Evolutionary conservation across 2,797 vertebrate species (phyloP).

Genomic region (Eleutherodactylus coqui): DNA sequence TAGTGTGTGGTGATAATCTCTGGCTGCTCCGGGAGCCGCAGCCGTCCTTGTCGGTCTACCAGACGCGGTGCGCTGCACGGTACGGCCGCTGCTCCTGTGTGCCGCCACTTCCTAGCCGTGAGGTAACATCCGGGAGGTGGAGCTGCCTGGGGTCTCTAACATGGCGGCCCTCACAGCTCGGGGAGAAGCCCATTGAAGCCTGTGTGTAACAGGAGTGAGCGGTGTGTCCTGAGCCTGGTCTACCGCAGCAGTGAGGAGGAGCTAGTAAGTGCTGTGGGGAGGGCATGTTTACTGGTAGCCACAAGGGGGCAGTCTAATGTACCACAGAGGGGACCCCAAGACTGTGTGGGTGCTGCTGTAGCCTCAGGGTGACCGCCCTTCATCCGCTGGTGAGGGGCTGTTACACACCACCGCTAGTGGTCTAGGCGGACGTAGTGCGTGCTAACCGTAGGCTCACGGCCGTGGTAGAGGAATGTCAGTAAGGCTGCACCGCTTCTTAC

Average conservation of each 20-base stretch:
- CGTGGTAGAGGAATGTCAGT: too few species aligned
- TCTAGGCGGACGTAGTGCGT: too few species aligned
- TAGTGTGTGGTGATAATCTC: too few species aligned
- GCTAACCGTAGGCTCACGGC: too few species aligned
- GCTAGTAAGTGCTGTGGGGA: background rate
- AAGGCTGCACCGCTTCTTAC: too few species aligned
- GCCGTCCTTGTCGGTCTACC: background rate
- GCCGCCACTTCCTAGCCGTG: background rate
- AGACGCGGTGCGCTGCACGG: background rate
- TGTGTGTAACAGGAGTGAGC: background rate
- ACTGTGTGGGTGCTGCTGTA: too few species aligned
- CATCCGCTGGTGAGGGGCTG: too few species aligned
- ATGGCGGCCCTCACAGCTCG: constrained; percentile 45
- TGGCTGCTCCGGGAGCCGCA: background rate
- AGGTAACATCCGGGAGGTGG: constrained; percentile 38
- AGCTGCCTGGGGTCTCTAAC: background rate
- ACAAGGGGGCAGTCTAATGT: too few species aligned
- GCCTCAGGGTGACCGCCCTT: too few species aligned
- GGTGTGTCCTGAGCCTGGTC: background rate
- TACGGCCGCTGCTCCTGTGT: background rate
- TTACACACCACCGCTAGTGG: too few species aligned
- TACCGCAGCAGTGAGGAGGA: background rate
- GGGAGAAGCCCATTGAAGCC: constrained; percentile 14
- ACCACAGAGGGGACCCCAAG: too few species aligned
- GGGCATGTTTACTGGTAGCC: too few species aligned